phyloP scores from a whole-genome alignment of 2,797 vertebrate genomes.

The Clamator glandarius region DNA sequence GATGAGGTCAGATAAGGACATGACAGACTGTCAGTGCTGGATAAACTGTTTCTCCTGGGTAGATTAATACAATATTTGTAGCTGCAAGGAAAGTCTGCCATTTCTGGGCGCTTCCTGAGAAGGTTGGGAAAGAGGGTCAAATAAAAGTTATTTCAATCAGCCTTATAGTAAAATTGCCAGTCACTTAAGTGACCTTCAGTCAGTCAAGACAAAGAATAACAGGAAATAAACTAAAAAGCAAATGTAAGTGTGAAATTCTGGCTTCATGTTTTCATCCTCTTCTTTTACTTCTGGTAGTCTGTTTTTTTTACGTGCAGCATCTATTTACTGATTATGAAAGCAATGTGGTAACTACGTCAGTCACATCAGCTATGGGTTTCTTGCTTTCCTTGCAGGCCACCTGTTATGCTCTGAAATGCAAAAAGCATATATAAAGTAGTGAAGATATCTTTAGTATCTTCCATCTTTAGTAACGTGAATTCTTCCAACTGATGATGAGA shows the following conservation, averaged over 20 bases:
- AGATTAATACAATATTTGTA: constrained; percentile 48
- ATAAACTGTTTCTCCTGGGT: constrained; percentile 45
- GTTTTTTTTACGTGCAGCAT: neutral
- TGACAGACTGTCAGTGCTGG: constrained; percentile 40
- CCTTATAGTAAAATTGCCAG: constrained; percentile 6
- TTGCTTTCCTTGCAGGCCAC: neutral
- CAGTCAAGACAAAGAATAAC: neutral
- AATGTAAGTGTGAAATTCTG: neutral
- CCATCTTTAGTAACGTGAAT: neutral
- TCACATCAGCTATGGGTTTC: neutral
- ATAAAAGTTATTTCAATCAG: constrained; percentile 41
- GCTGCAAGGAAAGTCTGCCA: neutral
- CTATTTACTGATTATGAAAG: neutral
- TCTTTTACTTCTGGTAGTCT: neutral
- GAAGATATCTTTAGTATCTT: neutral
- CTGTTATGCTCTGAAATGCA: neutral
- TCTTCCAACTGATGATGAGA: neutral
- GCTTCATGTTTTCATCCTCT: neutral
- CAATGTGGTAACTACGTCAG: neutral
- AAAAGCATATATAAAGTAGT: neutral
- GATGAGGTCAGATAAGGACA: constrained; percentile 66
- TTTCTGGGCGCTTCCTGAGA: constrained; percentile 2
- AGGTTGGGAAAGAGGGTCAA: constrained; percentile 8
- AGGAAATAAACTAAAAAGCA: neutral
- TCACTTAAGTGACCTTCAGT: constrained; percentile 13